Evolutionary conservation across 2,888 invertebrate species (phyloP).

Genomic region (Clitarchus hookeri): DNA sequence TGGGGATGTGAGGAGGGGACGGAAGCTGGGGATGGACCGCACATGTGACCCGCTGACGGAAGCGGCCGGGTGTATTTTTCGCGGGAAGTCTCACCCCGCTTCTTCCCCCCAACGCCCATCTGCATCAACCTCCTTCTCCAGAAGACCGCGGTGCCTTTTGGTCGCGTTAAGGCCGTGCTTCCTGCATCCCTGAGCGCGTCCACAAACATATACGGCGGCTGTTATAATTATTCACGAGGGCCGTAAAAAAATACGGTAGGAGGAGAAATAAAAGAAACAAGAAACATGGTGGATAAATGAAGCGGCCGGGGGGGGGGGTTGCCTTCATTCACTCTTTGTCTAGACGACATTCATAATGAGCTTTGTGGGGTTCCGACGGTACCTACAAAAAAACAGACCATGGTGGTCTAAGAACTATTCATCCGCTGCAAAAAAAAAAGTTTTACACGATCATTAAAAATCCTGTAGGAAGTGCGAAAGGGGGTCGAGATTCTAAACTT

Average conservation of each 20-base stretch:
- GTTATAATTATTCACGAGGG: background rate
- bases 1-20: no score
- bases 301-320: background rate
- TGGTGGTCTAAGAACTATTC: background rate
- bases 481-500: no score
- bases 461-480: no score
- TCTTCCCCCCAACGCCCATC: background rate
- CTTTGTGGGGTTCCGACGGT: background rate
- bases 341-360: background rate
- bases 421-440: no score
- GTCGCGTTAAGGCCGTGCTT: background rate
- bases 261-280: background rate
- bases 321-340: background rate
- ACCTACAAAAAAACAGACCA: no score
- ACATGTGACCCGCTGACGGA: conserved; percentile 8
- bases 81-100: background rate
- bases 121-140: background rate
- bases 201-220: background rate
- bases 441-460: no score
- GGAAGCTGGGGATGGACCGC: background rate
- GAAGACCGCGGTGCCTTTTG: background rate
- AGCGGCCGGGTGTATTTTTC: background rate
- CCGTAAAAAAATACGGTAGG: background rate
- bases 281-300: conserved; percentile 6
- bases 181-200: background rate